phyloP scores from a whole-genome alignment of 64 coral and sea anemone species.

The Montipora efflorescens region DNA sequence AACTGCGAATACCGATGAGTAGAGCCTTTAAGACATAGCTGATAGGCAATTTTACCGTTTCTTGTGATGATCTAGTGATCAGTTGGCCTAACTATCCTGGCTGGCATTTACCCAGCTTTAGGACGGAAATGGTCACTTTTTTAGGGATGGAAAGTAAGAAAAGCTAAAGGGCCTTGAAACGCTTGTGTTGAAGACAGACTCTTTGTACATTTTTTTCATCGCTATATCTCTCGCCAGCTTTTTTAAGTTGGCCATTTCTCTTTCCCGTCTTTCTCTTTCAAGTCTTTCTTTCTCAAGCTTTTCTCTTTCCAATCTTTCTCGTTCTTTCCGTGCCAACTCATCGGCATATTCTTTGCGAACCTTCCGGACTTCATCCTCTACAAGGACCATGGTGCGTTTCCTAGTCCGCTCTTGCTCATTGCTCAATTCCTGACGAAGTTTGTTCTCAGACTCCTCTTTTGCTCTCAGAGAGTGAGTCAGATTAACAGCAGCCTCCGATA shows the following conservation, averaged over 20 bases:
- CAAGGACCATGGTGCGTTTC: not conserved
- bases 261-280: constrained; percentile 63
- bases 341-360: constrained; percentile 59
- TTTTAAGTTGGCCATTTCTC: constrained; percentile 67
- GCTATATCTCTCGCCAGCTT: constrained; percentile 70
- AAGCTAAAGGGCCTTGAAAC: constrained; percentile 83
- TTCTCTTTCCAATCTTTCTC: constrained; percentile 48
- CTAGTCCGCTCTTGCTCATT: constrained; percentile 45
- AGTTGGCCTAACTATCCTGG: too few relatives aligned
- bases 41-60: too few relatives aligned
- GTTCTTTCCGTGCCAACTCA: constrained; percentile 46
- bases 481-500: constrained; percentile 53
- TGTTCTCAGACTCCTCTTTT: constrained; percentile 72
- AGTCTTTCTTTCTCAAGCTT: constrained; percentile 47
- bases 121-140: not conserved
- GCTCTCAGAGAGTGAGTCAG: constrained; percentile 63
- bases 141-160: constrained; percentile 69
- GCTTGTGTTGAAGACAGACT: constrained; percentile 51
- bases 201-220: constrained; percentile 66
- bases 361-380: constrained; percentile 51
- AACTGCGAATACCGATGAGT: too few relatives aligned
- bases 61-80: too few relatives aligned
- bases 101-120: not conserved
- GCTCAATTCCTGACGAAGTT: constrained; percentile 30
- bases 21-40: too few relatives aligned